Conservation (phyloP, 2,888 invertebrate species). For the Zele albiditarsus region DNA sequence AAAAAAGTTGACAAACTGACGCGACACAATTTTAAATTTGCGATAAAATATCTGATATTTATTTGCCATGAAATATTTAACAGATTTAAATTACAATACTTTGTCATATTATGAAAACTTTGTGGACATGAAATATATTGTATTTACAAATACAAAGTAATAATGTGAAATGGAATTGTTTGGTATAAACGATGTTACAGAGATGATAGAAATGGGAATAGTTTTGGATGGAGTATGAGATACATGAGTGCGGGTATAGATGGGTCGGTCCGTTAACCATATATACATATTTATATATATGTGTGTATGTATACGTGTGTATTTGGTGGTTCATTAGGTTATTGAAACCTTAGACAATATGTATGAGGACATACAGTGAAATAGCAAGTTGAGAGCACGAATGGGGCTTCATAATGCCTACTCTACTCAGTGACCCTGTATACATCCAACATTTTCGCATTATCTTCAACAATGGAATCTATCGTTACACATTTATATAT, state of each 20-base stretch:
- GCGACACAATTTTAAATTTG: too few relatives aligned
- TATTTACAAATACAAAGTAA: neutral
- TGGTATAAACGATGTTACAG: neutral
- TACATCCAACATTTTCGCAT: conserved; percentile 49
- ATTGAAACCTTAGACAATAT: conserved; percentile 71
- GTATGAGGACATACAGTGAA: conserved; percentile 34
- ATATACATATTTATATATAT: neutral
- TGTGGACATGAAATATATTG: neutral
- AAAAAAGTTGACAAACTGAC: too few relatives aligned
- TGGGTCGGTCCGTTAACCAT: neutral
- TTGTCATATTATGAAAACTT: neutral
- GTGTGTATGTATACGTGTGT: conserved; percentile 29
- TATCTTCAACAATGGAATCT: conserved; percentile 5
- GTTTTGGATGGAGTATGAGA: conserved; percentile 10
- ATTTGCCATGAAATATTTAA: neutral
- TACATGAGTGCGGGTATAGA: neutral
- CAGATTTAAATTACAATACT: neutral
- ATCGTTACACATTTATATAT: neutral
- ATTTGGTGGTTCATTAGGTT: conserved; percentile 67
- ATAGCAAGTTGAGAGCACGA: conserved; percentile 55
- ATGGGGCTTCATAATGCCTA: conserved; percentile 69
- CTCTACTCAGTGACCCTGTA: conserved; percentile 52
- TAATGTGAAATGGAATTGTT: neutral
- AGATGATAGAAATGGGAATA: neutral
- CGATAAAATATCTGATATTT: neutral